A percentile compares a stretch with the other conserved stretches of the same genome.
Conservation (phyloP, 2,113 vertebrate species). For the Calonectris borealis region DNA sequence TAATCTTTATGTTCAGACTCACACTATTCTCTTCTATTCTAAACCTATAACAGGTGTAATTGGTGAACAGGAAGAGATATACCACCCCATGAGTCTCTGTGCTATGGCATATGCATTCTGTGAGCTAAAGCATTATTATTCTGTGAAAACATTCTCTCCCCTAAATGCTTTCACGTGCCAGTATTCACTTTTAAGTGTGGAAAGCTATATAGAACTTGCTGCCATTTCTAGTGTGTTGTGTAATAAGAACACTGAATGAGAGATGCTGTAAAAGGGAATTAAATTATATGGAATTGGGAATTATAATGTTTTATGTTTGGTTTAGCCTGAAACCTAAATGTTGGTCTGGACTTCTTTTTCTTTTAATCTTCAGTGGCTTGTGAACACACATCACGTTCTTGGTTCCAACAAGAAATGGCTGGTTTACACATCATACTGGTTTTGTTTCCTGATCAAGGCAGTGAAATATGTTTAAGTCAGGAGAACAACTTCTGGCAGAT, state of each 20-base stretch:
- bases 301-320: not conserved
- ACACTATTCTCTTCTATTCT: not conserved
- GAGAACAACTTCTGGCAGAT: not conserved
- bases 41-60: not conserved
- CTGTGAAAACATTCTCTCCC: not conserved
- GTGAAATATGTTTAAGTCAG: not conserved
- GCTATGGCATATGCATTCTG: not conserved
- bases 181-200: not conserved
- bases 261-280: not conserved
- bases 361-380: not conserved
- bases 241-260: not conserved
- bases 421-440: not conserved
- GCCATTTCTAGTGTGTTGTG: not conserved
- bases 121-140: not conserved
- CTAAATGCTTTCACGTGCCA: not conserved
- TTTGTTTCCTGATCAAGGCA: not conserved
- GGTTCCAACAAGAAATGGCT: not conserved
- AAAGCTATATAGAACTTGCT: not conserved
- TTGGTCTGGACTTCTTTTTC: not conserved
- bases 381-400: not conserved
- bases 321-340: not conserved
- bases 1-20: not conserved
- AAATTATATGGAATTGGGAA: not conserved
- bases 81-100: not conserved
- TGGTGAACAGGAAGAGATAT: not conserved